Evolutionary conservation across 2,797 vertebrate genomes (phyloP), one percentile per base, ranked within the genome.

Genomic region (Gymnodraco acuticeps): DNA sequence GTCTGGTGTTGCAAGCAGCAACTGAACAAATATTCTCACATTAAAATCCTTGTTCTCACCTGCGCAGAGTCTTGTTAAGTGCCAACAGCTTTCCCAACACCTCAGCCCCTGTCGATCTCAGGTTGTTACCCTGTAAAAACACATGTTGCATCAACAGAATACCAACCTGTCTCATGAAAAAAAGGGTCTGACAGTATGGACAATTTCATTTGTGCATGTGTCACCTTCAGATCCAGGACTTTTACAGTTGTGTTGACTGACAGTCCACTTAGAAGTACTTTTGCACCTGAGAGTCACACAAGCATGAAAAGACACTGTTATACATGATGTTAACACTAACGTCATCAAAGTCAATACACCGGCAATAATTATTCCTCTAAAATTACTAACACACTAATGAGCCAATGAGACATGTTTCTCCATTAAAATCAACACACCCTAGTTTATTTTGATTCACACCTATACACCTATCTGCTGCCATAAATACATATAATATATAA

Each of bases 201-300:
- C 27, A 16, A 47, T 45, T 19, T 15, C 11, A 53, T 27, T 67
- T 31, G 33, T 0, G 12, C 2, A 27, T 41, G 4, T 3, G 72
- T 87, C 92, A 99, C 98, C 96, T 99, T 99, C 41, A 99, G 82
- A 90, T 98, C 96, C 82, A 99, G 91, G 54, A 88, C 85, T 87
- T 93, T 96, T 14, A 98, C 85, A 0, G 93, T 92, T 4, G 94
- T 95, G 87, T 97, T 99, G 60, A 89, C 81, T 69, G 95, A 95
- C 73, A 99, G 94, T 27, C 97, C 97, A 38, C 89, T 93, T 59
- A 99, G 87, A 48, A 99, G 88, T 45, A 95, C 89, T 42, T 93
- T 94, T 53, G 91, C 89, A 77, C 96, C 98, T 99, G 88, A 27
- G 47, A 81, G 54, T 70, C 59, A 80, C 54, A 79, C 43, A 71